A percentile compares a stretch with the other conserved stretches of the same genome.
Evolutionary conservation across 2,888 invertebrate species (phyloP).

Genomic region (Physocephala rufipes): DNA sequence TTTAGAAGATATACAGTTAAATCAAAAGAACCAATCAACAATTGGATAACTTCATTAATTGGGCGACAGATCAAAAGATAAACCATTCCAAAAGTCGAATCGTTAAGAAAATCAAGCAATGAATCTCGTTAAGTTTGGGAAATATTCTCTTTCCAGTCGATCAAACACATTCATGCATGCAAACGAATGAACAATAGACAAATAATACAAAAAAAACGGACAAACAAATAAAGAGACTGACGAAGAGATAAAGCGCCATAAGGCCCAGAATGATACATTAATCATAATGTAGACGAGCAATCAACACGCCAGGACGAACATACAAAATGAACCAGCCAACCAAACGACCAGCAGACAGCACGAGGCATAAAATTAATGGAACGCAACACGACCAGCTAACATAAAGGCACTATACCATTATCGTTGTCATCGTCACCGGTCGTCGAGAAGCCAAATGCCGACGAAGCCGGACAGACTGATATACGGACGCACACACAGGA

Average conservation of each 20-base stretch:
- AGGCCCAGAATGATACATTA: conserved; percentile 18
- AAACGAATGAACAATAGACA: no score
- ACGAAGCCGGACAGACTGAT: background rate
- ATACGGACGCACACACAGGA: background rate
- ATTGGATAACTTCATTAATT: no score
- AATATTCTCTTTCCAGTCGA: background rate
- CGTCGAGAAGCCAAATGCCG: no score
- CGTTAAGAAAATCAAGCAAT: no score
- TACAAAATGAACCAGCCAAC: conserved; percentile 13
- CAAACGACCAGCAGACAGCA: no score
- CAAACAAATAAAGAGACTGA: conserved; percentile 4
- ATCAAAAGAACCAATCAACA: no score
- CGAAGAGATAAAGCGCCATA: background rate
- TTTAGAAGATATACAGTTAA: no score
- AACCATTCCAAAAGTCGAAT: no score
- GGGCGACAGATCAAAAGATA: no score
- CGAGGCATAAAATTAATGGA: conserved; percentile 16
- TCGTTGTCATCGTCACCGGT: background rate
- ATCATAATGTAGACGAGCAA: conserved; percentile 31
- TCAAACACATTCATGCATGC: background rate
- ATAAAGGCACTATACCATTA: background rate
- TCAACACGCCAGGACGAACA: conserved; percentile 22
- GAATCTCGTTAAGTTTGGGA: no score
- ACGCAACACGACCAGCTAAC: background rate
- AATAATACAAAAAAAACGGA: background rate